phyloP scores from a whole-genome alignment of 2,888 invertebrate genomes.

The Isotomurus palustris region DNA sequence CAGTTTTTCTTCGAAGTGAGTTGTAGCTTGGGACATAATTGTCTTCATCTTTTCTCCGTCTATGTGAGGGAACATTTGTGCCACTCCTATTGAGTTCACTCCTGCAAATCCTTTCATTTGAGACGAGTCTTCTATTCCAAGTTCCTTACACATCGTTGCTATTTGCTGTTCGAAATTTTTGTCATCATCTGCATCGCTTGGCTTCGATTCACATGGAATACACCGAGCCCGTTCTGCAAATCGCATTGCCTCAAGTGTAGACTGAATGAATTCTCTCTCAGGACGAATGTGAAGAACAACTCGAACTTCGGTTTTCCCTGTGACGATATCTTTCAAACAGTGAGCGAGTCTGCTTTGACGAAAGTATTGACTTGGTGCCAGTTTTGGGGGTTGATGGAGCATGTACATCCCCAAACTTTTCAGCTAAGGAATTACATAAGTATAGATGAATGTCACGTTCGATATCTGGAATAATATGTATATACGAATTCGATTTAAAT shows the following conservation, averaged over 20 bases:
- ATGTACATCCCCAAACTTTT: conserved; percentile 21
- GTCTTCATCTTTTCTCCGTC: neutral
- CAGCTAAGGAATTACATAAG: too few relatives aligned
- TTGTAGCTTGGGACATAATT: neutral
- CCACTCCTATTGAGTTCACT: neutral
- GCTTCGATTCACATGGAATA: conserved; percentile 18
- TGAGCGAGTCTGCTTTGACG: conserved; percentile 41
- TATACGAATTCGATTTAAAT: conserved; percentile 1
- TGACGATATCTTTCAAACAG: conserved; percentile 43
- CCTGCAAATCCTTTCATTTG: neutral
- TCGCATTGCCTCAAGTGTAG: conserved; percentile 34
- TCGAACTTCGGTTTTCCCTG: conserved; percentile 28
- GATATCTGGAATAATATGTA: neutral
- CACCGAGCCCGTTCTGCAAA: conserved; percentile 37
- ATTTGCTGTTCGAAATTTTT: neutral
- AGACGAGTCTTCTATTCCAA: neutral
- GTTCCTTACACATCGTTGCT: neutral
- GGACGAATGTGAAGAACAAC: conserved; percentile 40
- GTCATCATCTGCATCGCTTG: neutral
- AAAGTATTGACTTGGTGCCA: conserved; percentile 30
- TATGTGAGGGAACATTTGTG: neutral
- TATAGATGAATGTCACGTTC: neutral
- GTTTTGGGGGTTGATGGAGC: conserved; percentile 18
- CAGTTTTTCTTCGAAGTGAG: conserved; percentile 6
- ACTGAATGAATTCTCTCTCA: conserved; percentile 25